phyloP scores from a whole-genome alignment of 2,113 vertebrate genomes.

The Candoia aspera region DNA sequence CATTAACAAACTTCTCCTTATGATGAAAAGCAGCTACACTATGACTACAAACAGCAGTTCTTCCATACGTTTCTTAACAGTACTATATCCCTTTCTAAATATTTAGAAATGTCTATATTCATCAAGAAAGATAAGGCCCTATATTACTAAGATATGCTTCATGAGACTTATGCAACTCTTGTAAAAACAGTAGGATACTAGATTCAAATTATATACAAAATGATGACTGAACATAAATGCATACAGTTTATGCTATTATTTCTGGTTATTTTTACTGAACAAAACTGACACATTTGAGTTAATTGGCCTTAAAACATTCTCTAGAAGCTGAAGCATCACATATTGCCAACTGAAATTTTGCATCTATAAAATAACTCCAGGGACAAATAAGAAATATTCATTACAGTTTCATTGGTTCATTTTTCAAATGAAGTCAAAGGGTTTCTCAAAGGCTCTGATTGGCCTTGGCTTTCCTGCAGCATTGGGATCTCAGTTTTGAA shows the following conservation, averaged over 20 bases:
- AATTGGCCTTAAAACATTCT: not conserved
- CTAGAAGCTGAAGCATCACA: not conserved
- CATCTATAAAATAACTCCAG: not conserved
- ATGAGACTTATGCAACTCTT: not conserved
- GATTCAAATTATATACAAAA: not conserved
- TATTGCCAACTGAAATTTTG: not conserved
- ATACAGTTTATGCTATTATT: not conserved
- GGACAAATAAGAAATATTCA: not conserved
- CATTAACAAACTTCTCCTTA: no score
- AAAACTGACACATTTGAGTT: not conserved
- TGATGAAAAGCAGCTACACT: no score
- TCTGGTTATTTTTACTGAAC: not conserved
- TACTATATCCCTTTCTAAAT: no score
- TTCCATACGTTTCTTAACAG: no score
- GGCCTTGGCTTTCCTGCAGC: constrained; percentile 50
- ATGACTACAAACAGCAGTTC: no score
- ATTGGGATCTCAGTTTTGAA: constrained; percentile 58
- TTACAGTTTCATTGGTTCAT: not conserved
- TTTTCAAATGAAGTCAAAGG: not conserved
- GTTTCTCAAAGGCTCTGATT: constrained; percentile 45
- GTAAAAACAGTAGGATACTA: not conserved
- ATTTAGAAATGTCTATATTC: no score
- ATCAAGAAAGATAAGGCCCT: no score
- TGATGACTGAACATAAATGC: not conserved
- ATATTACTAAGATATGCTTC: no score